phyloP scores from a whole-genome alignment of 1,140 invertebrate genomes.

The Caenorhabditis brenneri region DNA sequence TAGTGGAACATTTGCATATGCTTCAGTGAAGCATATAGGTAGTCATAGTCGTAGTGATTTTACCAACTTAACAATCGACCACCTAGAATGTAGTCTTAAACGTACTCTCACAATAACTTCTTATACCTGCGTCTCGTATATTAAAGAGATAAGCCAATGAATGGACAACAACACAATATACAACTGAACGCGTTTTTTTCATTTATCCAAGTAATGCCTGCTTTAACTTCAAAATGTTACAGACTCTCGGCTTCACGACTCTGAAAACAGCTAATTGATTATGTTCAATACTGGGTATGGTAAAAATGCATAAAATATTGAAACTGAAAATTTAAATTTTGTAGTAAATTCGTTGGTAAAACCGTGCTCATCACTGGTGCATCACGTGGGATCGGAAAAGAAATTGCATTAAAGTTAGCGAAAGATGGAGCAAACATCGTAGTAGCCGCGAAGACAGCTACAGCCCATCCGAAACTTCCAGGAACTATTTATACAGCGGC shows the following conservation, averaged over 20 bases:
- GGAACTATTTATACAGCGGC: conserved; percentile 96
- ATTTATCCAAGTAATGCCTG: too few species aligned
- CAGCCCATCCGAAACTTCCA: conserved; percentile 87
- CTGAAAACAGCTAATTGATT: background rate
- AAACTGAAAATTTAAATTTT: conserved; percentile 46
- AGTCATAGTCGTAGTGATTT: background rate
- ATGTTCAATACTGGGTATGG: conserved; percentile 37
- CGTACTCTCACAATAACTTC: background rate
- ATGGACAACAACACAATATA: background rate
- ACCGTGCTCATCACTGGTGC: conserved; percentile 95
- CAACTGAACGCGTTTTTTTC: too few species aligned
- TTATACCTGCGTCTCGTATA: background rate
- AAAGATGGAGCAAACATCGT: conserved; percentile 77
- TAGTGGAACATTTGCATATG: too few species aligned
- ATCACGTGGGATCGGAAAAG: conserved; percentile 94
- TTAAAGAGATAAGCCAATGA: background rate
- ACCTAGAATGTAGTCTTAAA: conserved; percentile 15
- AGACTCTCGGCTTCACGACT: background rate
- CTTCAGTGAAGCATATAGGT: too few species aligned
- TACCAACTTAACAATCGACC: background rate
- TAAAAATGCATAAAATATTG: background rate
- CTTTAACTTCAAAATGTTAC: too few species aligned
- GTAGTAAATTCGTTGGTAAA: conserved; percentile 83
- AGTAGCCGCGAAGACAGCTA: conserved; percentile 66
- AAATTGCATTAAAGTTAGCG: conserved; percentile 87